Conservation (phyloP, 2,888 invertebrate genomes). For the Carterocephalus palaemon region DNA sequence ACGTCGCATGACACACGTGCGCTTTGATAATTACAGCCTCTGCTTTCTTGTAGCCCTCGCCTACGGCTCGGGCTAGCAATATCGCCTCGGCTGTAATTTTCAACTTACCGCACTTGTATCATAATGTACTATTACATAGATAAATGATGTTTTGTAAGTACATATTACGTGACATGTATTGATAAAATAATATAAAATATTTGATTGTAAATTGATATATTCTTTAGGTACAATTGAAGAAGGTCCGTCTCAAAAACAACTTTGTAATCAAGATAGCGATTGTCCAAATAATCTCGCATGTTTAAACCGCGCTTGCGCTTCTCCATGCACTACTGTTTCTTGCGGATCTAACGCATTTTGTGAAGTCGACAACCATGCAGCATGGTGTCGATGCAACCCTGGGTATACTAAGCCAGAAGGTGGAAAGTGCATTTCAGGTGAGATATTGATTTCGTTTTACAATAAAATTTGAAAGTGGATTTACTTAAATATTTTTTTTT, state of each 20-base stretch:
- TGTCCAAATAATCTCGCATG: slow-evolving; percentile 91
- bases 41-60: too few species aligned
- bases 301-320: slow-evolving; percentile 86
- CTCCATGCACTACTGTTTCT: slow-evolving; percentile 87
- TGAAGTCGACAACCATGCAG: slow-evolving; percentile 91
- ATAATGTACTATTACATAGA: too few species aligned
- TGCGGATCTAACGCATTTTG: slow-evolving; percentile 93
- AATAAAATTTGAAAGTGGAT: not conserved
- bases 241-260: slow-evolving; percentile 78
- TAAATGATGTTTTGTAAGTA: too few species aligned
- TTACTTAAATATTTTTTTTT: too few species aligned
- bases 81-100: too few species aligned
- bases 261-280: slow-evolving; percentile 85
- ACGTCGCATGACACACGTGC: too few species aligned
- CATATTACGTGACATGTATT: too few species aligned
- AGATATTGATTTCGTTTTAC: slow-evolving; percentile 28
- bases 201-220: slow-evolving; percentile 14
- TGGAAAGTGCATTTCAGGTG: slow-evolving; percentile 91
- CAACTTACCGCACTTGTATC: too few species aligned
- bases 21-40: too few species aligned
- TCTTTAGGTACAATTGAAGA: slow-evolving; percentile 55
- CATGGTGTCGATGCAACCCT: slow-evolving; percentile 92
- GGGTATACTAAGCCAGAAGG: slow-evolving; percentile 88
- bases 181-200: too few species aligned
- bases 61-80: too few species aligned